Evolutionary conservation across 1,140 invertebrate species (phyloP).

Genomic region (Drosophila nigromelanica): DNA sequence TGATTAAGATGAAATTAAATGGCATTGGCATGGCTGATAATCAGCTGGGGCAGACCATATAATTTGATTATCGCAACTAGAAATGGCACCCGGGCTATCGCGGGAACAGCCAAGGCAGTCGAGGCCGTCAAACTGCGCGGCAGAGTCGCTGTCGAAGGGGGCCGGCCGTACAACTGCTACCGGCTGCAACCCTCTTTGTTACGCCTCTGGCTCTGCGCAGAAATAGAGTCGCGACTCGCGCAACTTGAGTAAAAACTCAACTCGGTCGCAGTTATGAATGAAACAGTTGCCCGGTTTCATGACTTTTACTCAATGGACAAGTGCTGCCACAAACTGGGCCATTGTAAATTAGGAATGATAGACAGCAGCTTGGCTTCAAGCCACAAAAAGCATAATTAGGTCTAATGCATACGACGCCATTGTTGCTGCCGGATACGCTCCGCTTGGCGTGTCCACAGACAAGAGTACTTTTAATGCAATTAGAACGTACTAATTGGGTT

Average conservation of each 20-base stretch:
- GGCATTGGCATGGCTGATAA: conserved; percentile 16
- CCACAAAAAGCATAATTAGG: conserved; percentile 32
- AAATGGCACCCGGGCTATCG: conserved; percentile 10
- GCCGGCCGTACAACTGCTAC: neutral
- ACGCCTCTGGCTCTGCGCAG: conserved; percentile 18
- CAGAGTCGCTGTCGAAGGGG: conserved; percentile 2
- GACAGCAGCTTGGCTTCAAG: conserved; percentile 22
- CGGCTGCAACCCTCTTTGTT: neutral
- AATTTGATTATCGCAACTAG: conserved; percentile 43
- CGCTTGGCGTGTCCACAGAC: neutral
- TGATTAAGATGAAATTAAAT: conserved; percentile 44
- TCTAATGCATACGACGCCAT: conserved; percentile 37
- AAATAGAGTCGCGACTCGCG: conserved; percentile 1
- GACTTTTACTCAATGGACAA: too few species aligned
- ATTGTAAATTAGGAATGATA: conserved; percentile 32
- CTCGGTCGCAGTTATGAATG: conserved; percentile 23
- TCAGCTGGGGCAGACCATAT: conserved; percentile 28
- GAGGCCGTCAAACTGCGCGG: conserved; percentile 1
- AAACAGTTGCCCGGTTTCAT: neutral
- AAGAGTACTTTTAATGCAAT: conserved; percentile 7
- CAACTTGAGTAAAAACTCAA: conserved; percentile 24
- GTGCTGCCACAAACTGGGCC: conserved; percentile 7
- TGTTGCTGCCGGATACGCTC: conserved; percentile 12
- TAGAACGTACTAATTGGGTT: conserved; percentile 13
- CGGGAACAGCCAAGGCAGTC: conserved; percentile 3